Evolutionary conservation across 2,888 invertebrate species (phyloP).

Genomic region (Limnephilus lunatus): DNA sequence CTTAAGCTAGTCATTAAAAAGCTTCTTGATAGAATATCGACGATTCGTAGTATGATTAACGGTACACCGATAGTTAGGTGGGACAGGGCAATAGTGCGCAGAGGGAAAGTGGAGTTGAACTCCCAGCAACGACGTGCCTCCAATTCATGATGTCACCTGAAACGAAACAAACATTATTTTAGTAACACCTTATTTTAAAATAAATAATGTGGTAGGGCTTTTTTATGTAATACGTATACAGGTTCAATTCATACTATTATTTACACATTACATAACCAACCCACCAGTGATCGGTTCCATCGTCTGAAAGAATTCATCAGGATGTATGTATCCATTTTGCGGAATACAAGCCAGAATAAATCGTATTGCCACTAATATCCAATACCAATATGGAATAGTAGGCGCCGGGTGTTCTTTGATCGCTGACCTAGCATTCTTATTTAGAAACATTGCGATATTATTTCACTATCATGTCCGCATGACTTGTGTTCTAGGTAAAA

Average conservation of each 20-base stretch:
- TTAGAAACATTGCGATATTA: constrained; percentile 53
- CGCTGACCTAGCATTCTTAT: constrained; percentile 46
- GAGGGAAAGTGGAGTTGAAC: constrained; percentile 89
- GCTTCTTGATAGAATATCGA: constrained; percentile 78
- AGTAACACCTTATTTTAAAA: background rate
- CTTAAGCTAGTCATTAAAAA: constrained; percentile 80
- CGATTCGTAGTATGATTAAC: constrained; percentile 79
- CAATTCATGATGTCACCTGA: constrained; percentile 89
- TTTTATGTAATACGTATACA: too few relatives aligned
- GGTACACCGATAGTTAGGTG: constrained; percentile 87
- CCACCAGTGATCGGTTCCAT: constrained; percentile 92
- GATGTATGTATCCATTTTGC: constrained; percentile 95
- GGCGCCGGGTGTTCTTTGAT: constrained; percentile 51
- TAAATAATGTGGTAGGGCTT: too few relatives aligned
- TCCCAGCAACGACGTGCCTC: constrained; percentile 93
- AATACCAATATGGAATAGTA: constrained; percentile 73
- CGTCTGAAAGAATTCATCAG: constrained; percentile 97
- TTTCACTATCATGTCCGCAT: constrained; percentile 27
- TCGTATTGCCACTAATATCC: constrained; percentile 81
- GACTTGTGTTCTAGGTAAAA: constrained; percentile 2
- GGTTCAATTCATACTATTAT: background rate
- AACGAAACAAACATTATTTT: constrained; percentile 67
- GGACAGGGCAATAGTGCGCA: constrained; percentile 89
- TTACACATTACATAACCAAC: background rate
- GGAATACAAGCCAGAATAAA: constrained; percentile 85